phyloP scores from a whole-genome alignment of 2,113 vertebrate species.

The Microcebus jonahi region DNA sequence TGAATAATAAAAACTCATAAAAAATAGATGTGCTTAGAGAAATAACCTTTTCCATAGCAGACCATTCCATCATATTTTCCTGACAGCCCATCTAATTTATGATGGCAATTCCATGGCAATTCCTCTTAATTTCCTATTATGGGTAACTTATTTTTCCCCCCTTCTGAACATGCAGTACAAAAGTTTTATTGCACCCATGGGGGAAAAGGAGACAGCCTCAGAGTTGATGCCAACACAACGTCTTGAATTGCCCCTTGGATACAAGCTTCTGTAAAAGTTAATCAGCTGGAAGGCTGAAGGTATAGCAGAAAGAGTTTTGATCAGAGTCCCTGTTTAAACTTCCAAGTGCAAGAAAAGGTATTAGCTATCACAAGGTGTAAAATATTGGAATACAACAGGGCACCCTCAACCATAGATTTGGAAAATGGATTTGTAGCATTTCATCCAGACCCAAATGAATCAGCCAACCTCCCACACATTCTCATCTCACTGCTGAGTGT shows the following conservation, averaged over 20 bases:
- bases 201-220: slow-evolving; percentile 32
- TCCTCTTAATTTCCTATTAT: slow-evolving; percentile 72
- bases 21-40: slow-evolving; percentile 53
- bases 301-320: slow-evolving; percentile 70
- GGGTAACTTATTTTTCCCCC: slow-evolving; percentile 42
- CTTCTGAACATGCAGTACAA: background rate
- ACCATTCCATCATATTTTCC: slow-evolving; percentile 29
- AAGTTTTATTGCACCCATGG: slow-evolving; percentile 33
- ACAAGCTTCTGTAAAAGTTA: slow-evolving; percentile 74
- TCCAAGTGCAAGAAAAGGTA: slow-evolving; percentile 67
- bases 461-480: background rate
- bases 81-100: slow-evolving; percentile 57
- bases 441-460: slow-evolving; percentile 37
- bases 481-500: background rate
- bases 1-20: slow-evolving; percentile 77
- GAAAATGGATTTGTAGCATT: slow-evolving; percentile 33
- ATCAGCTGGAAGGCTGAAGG: slow-evolving; percentile 69
- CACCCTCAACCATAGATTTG: slow-evolving; percentile 22
- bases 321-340: slow-evolving; percentile 74
- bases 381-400: background rate
- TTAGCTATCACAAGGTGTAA: slow-evolving; percentile 51
- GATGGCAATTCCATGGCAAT: slow-evolving; percentile 55
- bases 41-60: slow-evolving; percentile 71
- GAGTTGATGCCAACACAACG: slow-evolving; percentile 48
- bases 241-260: slow-evolving; percentile 74